These are phyloP conservation scores for Apodemus agrarius DNA, from an alignment of 2,797 vertebrate species.

Conservation along the genomic window DNA sequence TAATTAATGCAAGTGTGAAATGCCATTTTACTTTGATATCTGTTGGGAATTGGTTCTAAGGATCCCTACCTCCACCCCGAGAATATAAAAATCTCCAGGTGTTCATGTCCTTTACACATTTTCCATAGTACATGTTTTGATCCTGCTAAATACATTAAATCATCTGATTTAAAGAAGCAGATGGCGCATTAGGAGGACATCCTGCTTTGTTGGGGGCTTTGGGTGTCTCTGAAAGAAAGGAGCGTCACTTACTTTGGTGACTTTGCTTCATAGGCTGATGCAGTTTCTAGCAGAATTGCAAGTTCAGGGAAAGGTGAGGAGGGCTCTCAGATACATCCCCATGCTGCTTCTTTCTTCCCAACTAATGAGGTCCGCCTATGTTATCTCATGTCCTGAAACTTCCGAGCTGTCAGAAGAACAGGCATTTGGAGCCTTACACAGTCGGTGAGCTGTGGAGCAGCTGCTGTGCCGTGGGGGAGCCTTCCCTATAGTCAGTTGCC, in stretches of 20 bases:
- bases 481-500: neutral
- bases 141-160: neutral
- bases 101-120: neutral
- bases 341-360: neutral
- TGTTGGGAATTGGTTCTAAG: too few species aligned
- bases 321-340: neutral
- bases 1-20: neutral
- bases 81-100: neutral
- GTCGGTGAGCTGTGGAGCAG: neutral
- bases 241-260: neutral
- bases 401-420: neutral
- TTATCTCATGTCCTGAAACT: neutral
- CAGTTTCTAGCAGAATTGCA: neutral
- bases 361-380: neutral
- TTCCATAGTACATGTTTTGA: neutral
- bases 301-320: neutral
- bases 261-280: neutral
- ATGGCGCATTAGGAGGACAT: too few species aligned
- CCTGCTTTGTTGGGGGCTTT: too few species aligned
- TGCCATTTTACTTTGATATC: neutral
- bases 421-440: neutral
- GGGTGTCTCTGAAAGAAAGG: neutral
- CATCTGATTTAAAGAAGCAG: neutral
- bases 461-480: neutral
- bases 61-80: neutral